Evolutionary conservation across 2,797 vertebrate genomes (phyloP), one percentile per base, ranked within the genome.

Genomic region (Ceryle rudis): DNA sequence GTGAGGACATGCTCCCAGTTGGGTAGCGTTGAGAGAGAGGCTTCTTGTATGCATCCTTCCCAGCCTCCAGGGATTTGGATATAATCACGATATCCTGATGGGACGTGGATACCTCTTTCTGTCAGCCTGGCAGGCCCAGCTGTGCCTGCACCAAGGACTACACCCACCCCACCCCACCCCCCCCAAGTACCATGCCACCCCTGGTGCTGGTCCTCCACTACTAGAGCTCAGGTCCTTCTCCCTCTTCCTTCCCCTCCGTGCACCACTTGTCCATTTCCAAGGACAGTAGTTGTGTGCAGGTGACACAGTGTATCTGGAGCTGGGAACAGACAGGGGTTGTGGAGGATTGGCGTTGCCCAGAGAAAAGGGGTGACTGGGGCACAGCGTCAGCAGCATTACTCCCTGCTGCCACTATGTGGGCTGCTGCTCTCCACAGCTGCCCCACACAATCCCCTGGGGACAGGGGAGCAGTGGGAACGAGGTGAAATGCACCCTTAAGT

Each of bases 401-500:
- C 35, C 8, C 3, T 74, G 46, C n/a, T 47, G 46, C 5, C 8
- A 1, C 54, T 78, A 35, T 22, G 1, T 11, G 39, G 37, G 47
- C 52, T 75, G 23, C 57, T 75, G 71, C 39, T 77, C 39, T 84
- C 47, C 1, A 0, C 21, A 60, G 35, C 14, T 88, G 20, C 11
- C 37, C 16, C 25, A 35, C 28, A 13, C 2, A 2, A 51, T 91
- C 21, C 8, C 14, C 37, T 66, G 20, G 22, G 41, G 11, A 33
- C 2, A 2, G 31, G 31, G 19, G 10, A 83, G 55, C 4, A 25
- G 26, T 0, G 0, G 41, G 8, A 80, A 15, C 0, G 3, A 71
- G 22, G 6, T 8, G 3, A 79, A 4, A 33, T 80, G 55, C 14
- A 49, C 6, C 51, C 25, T 41, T 39, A 31, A 10, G 6, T 35